phyloP scores from a whole-genome alignment of 2,113 vertebrate species.

The Cebidichthys violaceus region DNA sequence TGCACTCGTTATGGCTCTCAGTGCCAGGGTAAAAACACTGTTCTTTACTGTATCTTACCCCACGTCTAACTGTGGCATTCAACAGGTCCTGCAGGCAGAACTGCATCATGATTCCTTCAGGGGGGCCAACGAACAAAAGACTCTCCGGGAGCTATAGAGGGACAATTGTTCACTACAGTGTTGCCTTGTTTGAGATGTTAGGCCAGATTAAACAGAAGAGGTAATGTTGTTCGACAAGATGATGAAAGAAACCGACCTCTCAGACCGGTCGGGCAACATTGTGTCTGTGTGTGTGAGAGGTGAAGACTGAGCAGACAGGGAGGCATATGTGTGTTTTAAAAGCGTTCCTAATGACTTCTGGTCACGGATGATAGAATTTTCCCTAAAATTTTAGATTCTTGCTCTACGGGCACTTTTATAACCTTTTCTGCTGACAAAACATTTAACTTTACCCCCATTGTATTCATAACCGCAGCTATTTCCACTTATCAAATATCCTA shows the following conservation, averaged over 20 bases:
- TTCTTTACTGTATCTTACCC: background rate
- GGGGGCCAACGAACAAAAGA: background rate
- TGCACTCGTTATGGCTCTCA: background rate
- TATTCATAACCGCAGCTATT: background rate
- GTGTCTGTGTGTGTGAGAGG: slow-evolving; percentile 40
- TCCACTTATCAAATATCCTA: background rate
- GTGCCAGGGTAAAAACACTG: background rate
- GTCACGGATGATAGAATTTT: background rate
- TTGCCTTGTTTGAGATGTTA: slow-evolving; percentile 22
- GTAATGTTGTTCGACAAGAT: slow-evolving; percentile 56
- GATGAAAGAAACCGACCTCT: slow-evolving; percentile 29
- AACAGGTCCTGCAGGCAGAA: slow-evolving; percentile 7
- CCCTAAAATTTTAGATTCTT: background rate
- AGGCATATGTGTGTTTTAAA: slow-evolving; percentile 8
- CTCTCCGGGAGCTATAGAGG: background rate
- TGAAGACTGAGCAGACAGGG: background rate
- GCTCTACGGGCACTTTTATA: background rate
- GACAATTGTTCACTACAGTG: slow-evolving; percentile 12
- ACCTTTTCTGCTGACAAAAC: background rate
- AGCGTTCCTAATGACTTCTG: background rate
- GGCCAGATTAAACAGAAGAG: slow-evolving; percentile 43
- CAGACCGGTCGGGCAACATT: slow-evolving; percentile 70
- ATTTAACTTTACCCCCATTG: background rate
- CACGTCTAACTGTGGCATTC: background rate
- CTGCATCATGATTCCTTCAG: background rate